Conservation (phyloP, 2,888 invertebrate species). For the Polyommatus iphigenia region DNA sequence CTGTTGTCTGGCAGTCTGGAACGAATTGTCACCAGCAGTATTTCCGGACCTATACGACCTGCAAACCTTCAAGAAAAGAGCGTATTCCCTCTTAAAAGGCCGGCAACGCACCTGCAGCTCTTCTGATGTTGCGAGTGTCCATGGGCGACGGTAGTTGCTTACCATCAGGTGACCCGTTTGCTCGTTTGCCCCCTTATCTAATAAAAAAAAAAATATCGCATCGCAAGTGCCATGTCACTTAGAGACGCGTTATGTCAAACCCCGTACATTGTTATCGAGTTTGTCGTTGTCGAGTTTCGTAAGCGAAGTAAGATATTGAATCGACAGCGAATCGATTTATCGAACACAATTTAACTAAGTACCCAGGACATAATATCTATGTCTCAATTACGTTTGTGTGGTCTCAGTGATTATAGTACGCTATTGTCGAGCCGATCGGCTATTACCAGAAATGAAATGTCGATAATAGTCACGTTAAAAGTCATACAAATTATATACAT, state of each 20-base stretch:
- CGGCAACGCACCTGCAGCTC: no score
- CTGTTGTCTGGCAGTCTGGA: no score
- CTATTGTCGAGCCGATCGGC: constrained; percentile 68
- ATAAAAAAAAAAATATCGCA: no score
- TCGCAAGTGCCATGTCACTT: not conserved
- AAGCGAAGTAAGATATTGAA: not conserved
- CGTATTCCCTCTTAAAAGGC: no score
- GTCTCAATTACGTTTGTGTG: constrained; percentile 77
- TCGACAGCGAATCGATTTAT: not conserved
- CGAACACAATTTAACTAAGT: not conserved
- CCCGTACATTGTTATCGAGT: not conserved
- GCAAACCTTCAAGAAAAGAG: no score
- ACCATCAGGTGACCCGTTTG: no score
- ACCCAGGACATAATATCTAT: constrained; percentile 54
- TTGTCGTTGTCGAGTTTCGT: not conserved
- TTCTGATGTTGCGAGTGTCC: no score
- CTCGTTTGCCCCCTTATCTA: no score
- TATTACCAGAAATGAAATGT: constrained; percentile 65
- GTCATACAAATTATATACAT: constrained; percentile 25
- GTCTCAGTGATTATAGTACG: constrained; percentile 65
- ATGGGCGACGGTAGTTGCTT: no score
- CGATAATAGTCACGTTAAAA: constrained; percentile 71
- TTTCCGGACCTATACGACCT: no score
- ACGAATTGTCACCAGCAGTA: no score
- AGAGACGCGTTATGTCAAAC: not conserved